Evolutionary conservation across 2,888 invertebrate genomes (phyloP), one percentile per base, ranked within the genome.

Genomic region (Watsonalla cultraria): DNA sequence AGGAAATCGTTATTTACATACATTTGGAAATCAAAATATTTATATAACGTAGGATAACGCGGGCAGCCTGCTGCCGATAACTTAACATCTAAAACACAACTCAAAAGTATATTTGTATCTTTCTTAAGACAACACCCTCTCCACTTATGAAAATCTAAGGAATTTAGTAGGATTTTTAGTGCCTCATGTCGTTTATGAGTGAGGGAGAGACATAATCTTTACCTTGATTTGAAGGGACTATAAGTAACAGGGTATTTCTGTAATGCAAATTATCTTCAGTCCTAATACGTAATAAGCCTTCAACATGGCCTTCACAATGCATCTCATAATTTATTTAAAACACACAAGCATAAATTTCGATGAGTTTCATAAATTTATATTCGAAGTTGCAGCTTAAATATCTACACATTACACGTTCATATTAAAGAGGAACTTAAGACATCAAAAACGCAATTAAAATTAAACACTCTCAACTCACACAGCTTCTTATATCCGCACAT

Each of bases 1-100:
- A 87, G 84, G 81, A 81, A 84, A 83, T 74, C 74, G 70, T 80
- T 86, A 87, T 89, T 82, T 88, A 88, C 84, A 86, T 72, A 70
- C 60, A 71, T 58, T 47, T 57, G 60, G 53, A 67, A 66, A 72
- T 65, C 60, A 54, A 54, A 56, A 58, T 57, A 61, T 58, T 50
- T 54, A 57, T 58, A 56, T 45, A 53, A 55, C 64, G 62, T 60
- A 62, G 35, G 53, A 51, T 48, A 55, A 53, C 55, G 60, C 54
- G 62, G 56, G 68, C 75, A 74, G 71, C 70, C 74, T 62, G 73
- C 72, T 74, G 69, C 53, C 63, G 51, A 37, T 50, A 14, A 39
- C 52, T 48, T 52, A 7, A 13, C 24, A 15, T 35, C n/a, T 47
- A 33, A 42, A 51, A 46, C 7, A 24, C 45, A 13, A 34, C 34